phyloP scores from a whole-genome alignment of 2,113 vertebrate genomes.

The Crotalus horridus region DNA sequence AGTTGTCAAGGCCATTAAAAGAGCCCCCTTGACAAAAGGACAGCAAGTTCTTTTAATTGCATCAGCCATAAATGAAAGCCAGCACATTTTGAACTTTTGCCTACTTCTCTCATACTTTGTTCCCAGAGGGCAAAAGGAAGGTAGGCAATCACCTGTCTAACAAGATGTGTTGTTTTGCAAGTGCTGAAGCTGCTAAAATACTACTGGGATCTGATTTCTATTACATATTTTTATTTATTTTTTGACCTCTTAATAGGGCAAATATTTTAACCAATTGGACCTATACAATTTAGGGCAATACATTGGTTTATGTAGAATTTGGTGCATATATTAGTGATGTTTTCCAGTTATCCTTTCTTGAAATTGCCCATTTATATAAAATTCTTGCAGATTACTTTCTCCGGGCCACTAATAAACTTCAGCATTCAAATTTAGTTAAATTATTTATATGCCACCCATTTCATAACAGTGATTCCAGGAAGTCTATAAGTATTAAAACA shows the following conservation, averaged over 20 bases:
- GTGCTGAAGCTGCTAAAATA: conserved; percentile 18
- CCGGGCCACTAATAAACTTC: background rate
- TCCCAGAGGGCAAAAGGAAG: background rate
- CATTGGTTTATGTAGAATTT: background rate
- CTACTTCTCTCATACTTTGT: conserved; percentile 10
- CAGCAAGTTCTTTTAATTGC: background rate
- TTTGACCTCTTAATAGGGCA: background rate
- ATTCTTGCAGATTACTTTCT: background rate
- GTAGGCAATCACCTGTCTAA: conserved; percentile 3
- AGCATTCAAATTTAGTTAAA: background rate
- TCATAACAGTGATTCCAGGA: background rate
- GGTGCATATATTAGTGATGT: background rate
- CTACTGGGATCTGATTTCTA: conserved; percentile 3
- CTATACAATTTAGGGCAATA: background rate
- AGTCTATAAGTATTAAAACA: background rate
- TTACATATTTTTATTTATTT: background rate
- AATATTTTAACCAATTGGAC: background rate
- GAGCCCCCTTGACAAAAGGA: background rate
- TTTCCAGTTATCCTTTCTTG: background rate
- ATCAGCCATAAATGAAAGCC: conserved; percentile 1
- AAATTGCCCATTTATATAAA: background rate
- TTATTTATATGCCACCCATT: background rate
- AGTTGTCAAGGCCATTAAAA: background rate
- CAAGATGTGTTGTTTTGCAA: conserved; percentile 25
- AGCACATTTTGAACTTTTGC: conserved; percentile 32